Percentiles rank a stretch among this genome's conserved stretches.
phyloP scores from a whole-genome alignment of 2,113 vertebrate species.

The Plecotus auritus region DNA sequence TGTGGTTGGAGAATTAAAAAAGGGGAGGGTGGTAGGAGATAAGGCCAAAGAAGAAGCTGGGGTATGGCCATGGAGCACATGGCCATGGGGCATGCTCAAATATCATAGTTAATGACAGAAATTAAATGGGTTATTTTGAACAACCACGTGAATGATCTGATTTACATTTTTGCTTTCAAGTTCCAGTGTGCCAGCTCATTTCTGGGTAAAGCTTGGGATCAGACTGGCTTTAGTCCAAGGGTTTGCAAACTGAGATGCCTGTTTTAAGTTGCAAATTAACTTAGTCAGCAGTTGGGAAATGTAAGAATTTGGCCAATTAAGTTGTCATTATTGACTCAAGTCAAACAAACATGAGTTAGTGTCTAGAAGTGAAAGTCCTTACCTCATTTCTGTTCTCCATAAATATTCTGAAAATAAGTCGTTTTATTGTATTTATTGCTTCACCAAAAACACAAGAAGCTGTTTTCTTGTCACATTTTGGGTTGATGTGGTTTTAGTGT shows the following conservation, averaged over 20 bases:
- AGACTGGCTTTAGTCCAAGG: not conserved
- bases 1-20: not conserved
- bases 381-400: constrained; percentile 53
- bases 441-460: constrained; percentile 37
- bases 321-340: constrained; percentile 46
- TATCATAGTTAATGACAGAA: not conserved
- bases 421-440: constrained; percentile 57
- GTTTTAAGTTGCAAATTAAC: constrained; percentile 39
- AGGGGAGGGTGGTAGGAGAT: not conserved
- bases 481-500: constrained; percentile 52
- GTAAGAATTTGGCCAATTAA: constrained; percentile 23
- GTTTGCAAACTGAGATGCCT: not conserved
- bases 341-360: constrained; percentile 39
- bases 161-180: not conserved
- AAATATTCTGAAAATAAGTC: constrained; percentile 54
- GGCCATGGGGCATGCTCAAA: not conserved
- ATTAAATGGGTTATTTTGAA: not conserved
- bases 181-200: not conserved
- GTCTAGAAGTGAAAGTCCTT: constrained; percentile 45
- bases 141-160: not conserved
- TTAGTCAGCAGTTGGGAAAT: constrained; percentile 45
- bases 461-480: constrained; percentile 39
- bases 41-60: not conserved
- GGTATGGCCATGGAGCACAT: not conserved
- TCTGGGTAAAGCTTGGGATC: not conserved